These are phyloP conservation scores for Hormiphora californensis DNA, from an alignment of 37 sponge, comb jelly and placozoan genomes.

Conservation along the genomic window DNA sequence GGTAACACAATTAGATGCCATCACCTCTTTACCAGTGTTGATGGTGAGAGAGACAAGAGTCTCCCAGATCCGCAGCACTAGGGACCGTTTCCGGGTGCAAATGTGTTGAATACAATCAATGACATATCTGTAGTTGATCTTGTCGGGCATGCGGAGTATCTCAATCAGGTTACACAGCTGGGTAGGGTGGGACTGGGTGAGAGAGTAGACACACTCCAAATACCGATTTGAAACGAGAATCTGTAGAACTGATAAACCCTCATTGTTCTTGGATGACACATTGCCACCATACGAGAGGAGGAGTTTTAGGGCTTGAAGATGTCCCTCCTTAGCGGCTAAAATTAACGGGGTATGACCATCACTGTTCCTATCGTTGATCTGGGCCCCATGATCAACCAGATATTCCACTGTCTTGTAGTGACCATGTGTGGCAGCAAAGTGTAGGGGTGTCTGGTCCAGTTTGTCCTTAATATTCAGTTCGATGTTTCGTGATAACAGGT, in stretches of 20 bases:
- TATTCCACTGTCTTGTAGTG: conserved; percentile 50
- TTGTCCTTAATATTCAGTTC: conserved; percentile 40
- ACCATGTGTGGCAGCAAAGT: conserved; percentile 50
- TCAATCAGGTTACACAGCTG: conserved; percentile 49
- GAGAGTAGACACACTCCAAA: conserved; percentile 34
- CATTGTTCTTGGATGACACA: conserved; percentile 27
- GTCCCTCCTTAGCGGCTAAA: conserved; percentile 14
- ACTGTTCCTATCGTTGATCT: conserved; percentile 30
- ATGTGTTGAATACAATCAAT: conserved; percentile 54
- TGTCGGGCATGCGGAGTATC: conserved; percentile 22
- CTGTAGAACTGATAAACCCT: conserved; percentile 44
- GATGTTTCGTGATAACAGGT: conserved; percentile 58
- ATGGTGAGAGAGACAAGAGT: conserved; percentile 14
- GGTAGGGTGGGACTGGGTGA: conserved; percentile 48
- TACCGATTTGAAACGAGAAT: conserved; percentile 39
- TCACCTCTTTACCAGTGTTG: conserved; percentile 41
- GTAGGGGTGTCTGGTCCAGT: conserved; percentile 21
- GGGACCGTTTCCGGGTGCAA: not conserved
- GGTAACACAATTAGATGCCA: conserved; percentile 27
- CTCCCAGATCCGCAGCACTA: conserved; percentile 43
- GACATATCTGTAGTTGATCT: conserved; percentile 15
- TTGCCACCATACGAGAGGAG: conserved; percentile 14
- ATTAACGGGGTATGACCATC: conserved; percentile 39
- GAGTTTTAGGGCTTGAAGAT: not conserved
- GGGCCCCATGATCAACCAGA: conserved; percentile 22